Evolutionary conservation across 30 jellyfish, hydroid and myxozoan genomes (phyloP), one percentile per base, ranked within the genome.

Genomic region (Morbakka virulenta): DNA sequence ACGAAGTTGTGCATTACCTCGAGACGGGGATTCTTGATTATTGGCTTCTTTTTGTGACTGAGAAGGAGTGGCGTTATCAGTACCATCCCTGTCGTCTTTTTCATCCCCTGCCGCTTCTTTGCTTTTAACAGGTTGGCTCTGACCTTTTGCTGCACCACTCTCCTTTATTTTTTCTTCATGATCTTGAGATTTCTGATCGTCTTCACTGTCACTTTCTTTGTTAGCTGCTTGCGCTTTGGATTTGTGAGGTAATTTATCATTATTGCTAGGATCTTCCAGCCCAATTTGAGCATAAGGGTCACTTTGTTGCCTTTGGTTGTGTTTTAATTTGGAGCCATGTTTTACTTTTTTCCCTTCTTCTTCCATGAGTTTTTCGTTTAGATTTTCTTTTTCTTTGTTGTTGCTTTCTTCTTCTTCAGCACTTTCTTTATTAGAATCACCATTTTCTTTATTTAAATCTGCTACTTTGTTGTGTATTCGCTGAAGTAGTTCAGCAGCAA

Each of bases 281-380:
- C 96, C 96, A 28, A 86, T 86, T 57, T 86, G 91, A 17, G 96
- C 79, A 72, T 86, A 86, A 1, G 96, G 89, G 34, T 86, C 95
- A 28, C 51, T 81, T 2, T 41, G 61, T 41, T 63, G 50, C 4
- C 65, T 4, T 26, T 24, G 48, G 1, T 25, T 41, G 3, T 62
- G 68, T 2, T 28, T 67, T 23, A 26, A 35, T 64, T 64, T 64
- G 51, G 65, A 32, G 2, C 32, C 81, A 17, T 28, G 64, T 22
- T 33, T 41, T 1, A 20, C 49, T 17, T 30, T 47, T 23, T 62
- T 67, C 1, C 27, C 69, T 11, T 61, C 34, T 50, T 74, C 79
- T 9, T 30, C 31, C 17, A 48, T 35, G 9, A 34, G 53, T 34
- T 80, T 81, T 27, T 32, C 66, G 33, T 72, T 50, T 64, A 41